Evolutionary conservation across 2,113 vertebrate species (phyloP), one percentile per base, ranked within the genome.

Genomic region (Oncorhynchus nerka): DNA sequence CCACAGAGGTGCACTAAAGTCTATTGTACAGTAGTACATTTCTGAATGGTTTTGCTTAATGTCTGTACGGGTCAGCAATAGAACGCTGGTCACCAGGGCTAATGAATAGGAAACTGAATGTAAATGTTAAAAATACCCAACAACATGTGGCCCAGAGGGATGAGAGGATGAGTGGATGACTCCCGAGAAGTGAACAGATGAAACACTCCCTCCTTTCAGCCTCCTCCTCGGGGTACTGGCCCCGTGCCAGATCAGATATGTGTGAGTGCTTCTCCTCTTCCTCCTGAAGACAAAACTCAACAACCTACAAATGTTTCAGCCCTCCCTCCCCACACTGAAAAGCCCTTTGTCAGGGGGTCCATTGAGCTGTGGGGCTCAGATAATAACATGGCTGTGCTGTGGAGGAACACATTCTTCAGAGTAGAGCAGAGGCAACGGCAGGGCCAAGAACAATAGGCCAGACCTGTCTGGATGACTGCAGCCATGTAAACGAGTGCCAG

Each of bases 201-300:
- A 88, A 87, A 83, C 82, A 77, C 84, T 77, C 62, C 75, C 84
- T 77, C 62, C 75, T 88, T 79, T 83, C 74, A 78, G 76, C 69
- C 72, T 79, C 67, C 74, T 82, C 88, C 88, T 77, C 34, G 79
- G 86, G 76, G 81, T 85, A 75, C 83, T 55, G 90, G 89, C 86
- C 73, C 4, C 2, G 11, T 57, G 87, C 91, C 93, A 93, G 81
- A 91, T 93, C 86, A 86, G 88, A 91, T 64, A 86, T 75, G 81
- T 62, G 76, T 57, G 73, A 65, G 76, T 19, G 6, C 74, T 84
- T 90, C 84, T 92, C 65, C 1, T 81, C 79, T 90, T 82, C 86
- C 89, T 68, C 83, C 87, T 65, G 22, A 85, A 81, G 84, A 92
- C 88, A 84, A 84, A 69, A 83, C 85, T 88, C 82, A 55, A 77